A percentile compares a stretch with the other conserved stretches of the same genome.
Conservation (phyloP, 2,888 invertebrate species). For the Agrilus biguttatus region DNA sequence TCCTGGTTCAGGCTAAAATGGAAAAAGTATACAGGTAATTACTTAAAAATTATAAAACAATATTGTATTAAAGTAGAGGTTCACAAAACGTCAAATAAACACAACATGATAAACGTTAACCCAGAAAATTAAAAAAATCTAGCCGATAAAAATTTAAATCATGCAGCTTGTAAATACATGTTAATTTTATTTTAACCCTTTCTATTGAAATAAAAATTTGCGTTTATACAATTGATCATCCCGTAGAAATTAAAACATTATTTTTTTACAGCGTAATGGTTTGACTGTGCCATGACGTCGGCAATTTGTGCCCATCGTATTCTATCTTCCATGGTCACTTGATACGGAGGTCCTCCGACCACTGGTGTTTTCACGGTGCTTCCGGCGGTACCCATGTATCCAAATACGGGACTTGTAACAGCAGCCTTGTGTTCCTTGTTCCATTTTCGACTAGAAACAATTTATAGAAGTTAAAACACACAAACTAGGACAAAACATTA, state of each 20-base stretch:
- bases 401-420: constrained; percentile 72
- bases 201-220: no score
- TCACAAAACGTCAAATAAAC: no score
- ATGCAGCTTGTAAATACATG: no score
- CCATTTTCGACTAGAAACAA: constrained; percentile 61
- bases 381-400: constrained; percentile 63
- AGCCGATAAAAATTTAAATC: no score
- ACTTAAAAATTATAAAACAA: no score
- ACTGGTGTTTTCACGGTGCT: constrained; percentile 57
- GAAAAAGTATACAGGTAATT: constrained; percentile 2
- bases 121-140: no score
- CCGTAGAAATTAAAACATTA: not conserved
- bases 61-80: no score
- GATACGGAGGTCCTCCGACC: constrained; percentile 64
- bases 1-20: constrained; percentile 53
- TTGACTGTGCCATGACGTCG: constrained; percentile 75
- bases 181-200: no score
- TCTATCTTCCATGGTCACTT: constrained; percentile 64
- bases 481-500: not conserved
- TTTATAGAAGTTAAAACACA: no score
- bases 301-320: constrained; percentile 82
- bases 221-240: not conserved
- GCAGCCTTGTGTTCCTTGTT: constrained; percentile 73
- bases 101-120: no score
- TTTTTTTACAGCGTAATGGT: constrained; percentile 65